Evolutionary conservation across 2,888 invertebrate genomes (phyloP).

Genomic region (Hoplodrina blanda): DNA sequence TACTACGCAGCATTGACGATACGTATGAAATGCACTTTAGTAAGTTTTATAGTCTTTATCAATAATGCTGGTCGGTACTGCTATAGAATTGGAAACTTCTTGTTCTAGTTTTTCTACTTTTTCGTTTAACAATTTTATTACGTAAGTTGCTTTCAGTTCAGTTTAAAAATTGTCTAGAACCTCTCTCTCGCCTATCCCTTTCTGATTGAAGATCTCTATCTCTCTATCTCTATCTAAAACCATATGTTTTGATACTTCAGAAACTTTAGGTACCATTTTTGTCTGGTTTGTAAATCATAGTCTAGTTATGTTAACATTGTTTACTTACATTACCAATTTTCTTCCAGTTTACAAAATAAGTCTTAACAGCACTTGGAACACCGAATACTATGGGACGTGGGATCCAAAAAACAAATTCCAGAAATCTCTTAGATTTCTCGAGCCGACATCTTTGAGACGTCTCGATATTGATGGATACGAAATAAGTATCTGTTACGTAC

Average conservation of each 20-base stretch:
- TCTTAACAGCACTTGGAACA: conserved; percentile 70
- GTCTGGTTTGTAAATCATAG: neutral
- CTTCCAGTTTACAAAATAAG: conserved; percentile 83
- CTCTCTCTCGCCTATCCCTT: no score
- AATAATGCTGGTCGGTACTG: neutral
- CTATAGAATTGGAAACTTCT: neutral
- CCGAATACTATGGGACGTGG: conserved; percentile 80
- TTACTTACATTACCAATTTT: neutral
- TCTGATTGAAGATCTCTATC: no score
- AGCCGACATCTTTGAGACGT: conserved; percentile 80
- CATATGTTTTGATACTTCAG: neutral
- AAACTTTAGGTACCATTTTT: neutral
- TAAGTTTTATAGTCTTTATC: conserved; percentile 65
- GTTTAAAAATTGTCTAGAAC: neutral
- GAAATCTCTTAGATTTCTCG: conserved; percentile 60
- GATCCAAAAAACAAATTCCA: conserved; percentile 68
- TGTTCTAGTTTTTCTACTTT: neutral
- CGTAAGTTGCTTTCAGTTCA: neutral
- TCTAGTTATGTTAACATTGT: neutral
- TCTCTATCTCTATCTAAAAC: neutral
- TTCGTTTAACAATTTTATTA: neutral
- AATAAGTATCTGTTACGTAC: conserved; percentile 90
- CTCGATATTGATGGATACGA: conserved; percentile 83
- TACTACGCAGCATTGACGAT: conserved; percentile 62
- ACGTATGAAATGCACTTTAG: conserved; percentile 72